Base-by-base conservation (phyloP, 2,797 vertebrate genomes). In the Microcaecilia unicolor region DNA sequence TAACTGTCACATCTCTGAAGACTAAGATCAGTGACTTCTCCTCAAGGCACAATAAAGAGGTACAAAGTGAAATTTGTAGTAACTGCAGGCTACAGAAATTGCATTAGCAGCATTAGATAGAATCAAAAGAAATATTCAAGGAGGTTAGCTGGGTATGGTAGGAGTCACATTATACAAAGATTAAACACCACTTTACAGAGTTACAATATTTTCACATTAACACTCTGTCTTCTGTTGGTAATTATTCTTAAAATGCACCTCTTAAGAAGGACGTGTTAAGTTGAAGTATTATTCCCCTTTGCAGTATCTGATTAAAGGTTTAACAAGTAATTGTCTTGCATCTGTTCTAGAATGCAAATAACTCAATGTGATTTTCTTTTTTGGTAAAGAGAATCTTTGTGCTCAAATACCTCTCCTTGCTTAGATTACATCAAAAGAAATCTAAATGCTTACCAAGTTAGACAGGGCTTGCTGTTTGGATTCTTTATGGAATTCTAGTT, bases 401-500 rank as follows among this genome's bases (percentile, higher is more conserved):
- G 20, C 43, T 48, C 12, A 36, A 38, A n/a, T 19, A 21, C 6
- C 11, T 6, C 9, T 9, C 20, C 20, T 20, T 20, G 8, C 20
- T 8, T 6, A 57, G 10, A 10, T 6, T 7, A 33, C 19, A 17
- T 9, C n/a, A 32, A 7, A 30, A 18, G 16, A 38, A 21, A 20
- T 26, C 24, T 34, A 47, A 26, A 22, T 52, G 52, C 81, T 29
- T 81, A 94, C 93, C 87, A 74, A 38, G 55, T 70, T 83, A 32
- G 70, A 59, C 34, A 78, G 17, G 0, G 74, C 58, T 5, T 90
- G 83, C 41, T 89, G 89, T 55, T 93, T 93, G 63, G 75, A 82
- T 39, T 97, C 91, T 66, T 95, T 97, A 64, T 89, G 88, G 59
- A 97, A 87, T 42, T 88, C 78, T 35, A 97, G 74, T 67, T 84